A percentile compares a stretch with the other conserved stretches of the same genome.
These are phyloP conservation scores for Globicephala melas DNA, from an alignment of 2,113 vertebrate species.

Conservation along the genomic window DNA sequence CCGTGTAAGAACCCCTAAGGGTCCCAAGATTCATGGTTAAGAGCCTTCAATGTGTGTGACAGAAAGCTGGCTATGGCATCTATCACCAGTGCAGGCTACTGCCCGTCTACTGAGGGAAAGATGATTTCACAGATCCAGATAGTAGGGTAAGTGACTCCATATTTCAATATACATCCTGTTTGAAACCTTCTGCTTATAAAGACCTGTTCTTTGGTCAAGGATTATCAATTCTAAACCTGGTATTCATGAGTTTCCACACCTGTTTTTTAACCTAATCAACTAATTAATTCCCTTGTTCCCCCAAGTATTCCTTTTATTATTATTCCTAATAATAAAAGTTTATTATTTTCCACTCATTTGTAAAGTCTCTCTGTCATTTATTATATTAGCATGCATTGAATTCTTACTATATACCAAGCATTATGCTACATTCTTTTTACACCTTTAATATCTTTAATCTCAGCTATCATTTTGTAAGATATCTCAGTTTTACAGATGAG, in stretches of 20 bases:
- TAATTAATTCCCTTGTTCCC: not conserved
- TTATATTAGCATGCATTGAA: not conserved
- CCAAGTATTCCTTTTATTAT: not conserved
- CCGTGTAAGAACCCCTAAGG: not conserved
- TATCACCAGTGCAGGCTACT: not conserved
- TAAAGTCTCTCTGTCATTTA: not conserved
- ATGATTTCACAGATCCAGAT: conserved; percentile 4
- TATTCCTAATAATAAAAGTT: not conserved
- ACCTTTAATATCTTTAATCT: not conserved
- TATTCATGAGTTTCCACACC: not conserved
- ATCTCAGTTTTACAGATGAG: not conserved
- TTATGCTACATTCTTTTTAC: not conserved
- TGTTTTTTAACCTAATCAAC: not conserved
- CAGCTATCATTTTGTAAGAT: not conserved
- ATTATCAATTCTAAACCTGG: conserved; percentile 2
- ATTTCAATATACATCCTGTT: not conserved
- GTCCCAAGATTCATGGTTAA: not conserved
- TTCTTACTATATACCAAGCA: not conserved
- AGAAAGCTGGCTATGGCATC: not conserved
- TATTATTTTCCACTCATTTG: not conserved
- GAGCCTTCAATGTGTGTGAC: not conserved
- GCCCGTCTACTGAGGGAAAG: not conserved
- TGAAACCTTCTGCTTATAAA: not conserved
- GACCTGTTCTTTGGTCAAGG: not conserved
- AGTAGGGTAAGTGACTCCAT: not conserved